Conservation (phyloP, 1,140 invertebrate species). For the Pemphigus obesinymphae region DNA sequence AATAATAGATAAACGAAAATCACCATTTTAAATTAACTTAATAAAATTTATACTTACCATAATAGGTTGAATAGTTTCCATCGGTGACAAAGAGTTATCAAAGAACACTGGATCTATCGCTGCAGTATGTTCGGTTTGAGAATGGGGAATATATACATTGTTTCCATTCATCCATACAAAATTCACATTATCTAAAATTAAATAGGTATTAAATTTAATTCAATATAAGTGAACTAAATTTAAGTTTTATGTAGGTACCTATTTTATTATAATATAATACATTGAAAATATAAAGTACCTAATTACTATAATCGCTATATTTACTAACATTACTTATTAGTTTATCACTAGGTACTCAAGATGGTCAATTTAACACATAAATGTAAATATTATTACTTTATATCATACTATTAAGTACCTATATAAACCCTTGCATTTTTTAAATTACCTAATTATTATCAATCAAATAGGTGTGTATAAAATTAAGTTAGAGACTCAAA, state of each 20-base stretch:
- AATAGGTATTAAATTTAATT: background rate
- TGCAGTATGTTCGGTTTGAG: background rate
- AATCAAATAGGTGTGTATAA: no score
- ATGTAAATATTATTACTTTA: no score
- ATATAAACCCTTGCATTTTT: no score
- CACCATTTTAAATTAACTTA: no score
- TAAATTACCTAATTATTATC: no score
- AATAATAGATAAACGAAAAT: no score
- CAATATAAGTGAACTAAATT: no score
- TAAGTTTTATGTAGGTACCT: background rate
- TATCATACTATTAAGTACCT: no score
- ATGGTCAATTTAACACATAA: background rate
- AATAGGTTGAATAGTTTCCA: background rate
- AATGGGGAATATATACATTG: background rate
- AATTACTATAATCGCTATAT: background rate
- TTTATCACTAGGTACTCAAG: background rate
- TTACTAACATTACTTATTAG: background rate
- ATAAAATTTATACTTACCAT: background rate
- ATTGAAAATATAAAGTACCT: no score
- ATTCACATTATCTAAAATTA: conserved; percentile 10
- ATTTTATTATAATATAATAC: no score
- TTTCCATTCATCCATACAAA: conserved; percentile 36
- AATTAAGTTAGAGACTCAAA: no score
- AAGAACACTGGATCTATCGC: background rate
- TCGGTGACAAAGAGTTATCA: background rate